These are phyloP conservation scores for Crocodylus rhombifer DNA, from an alignment of 2,797 vertebrate genomes.

Conservation along the genomic window DNA sequence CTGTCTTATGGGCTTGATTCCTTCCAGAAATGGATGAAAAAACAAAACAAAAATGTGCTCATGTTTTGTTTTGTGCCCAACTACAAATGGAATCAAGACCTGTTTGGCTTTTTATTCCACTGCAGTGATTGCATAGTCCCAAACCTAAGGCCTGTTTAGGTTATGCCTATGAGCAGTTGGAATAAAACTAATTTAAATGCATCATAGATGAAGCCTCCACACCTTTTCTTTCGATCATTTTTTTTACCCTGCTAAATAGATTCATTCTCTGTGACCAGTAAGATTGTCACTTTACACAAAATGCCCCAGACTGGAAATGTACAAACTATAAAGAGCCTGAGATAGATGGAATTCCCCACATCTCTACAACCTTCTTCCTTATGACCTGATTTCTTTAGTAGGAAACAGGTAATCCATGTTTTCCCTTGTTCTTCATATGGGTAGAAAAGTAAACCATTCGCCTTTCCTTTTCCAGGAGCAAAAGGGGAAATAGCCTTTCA, in stretches of 20 bases:
- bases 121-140: neutral
- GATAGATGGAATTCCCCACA: neutral
- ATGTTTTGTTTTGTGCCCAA: neutral
- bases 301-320: neutral
- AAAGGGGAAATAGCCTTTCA: neutral
- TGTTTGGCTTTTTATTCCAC: fast-evolving
- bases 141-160: neutral
- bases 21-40: neutral
- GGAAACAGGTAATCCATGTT: neutral
- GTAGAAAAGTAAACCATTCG: neutral
- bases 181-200: neutral
- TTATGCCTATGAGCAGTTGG: neutral
- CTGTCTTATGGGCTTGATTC: neutral
- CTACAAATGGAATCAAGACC: neutral
- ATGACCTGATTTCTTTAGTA: neutral
- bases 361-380: no score
- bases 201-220: neutral
- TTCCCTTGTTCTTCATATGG: neutral
- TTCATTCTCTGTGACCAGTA: neutral
- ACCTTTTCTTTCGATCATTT: fast-evolving
- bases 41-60: fast-evolving
- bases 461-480: neutral
- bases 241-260: fast-evolving
- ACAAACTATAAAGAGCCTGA: neutral
- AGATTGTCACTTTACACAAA: neutral